These are phyloP conservation scores for Drosophila mimetica DNA, from an alignment of 2,888 invertebrate genomes.

Conservation along the genomic window DNA sequence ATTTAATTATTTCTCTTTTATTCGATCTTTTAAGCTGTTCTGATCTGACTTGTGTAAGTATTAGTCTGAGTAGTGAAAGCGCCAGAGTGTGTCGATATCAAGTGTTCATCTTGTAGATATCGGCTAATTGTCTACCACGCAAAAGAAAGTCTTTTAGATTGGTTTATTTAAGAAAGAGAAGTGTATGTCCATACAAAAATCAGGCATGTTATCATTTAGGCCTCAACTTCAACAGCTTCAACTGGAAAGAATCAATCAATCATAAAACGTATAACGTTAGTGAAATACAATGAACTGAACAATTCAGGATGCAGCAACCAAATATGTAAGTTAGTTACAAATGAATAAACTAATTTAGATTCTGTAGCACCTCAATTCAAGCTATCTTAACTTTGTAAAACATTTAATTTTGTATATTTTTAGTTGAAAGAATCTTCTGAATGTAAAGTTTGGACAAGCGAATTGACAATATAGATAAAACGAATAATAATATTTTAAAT, in stretches of 20 bases:
- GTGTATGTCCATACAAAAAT: slow-evolving; percentile 80
- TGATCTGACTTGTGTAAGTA: slow-evolving; percentile 25
- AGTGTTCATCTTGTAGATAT: slow-evolving; percentile 59
- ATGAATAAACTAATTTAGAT: slow-evolving; percentile 43
- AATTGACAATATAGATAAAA: background rate
- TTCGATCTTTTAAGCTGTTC: slow-evolving; percentile 25
- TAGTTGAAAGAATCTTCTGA: background rate
- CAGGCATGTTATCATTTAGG: slow-evolving; percentile 83
- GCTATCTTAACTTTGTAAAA: background rate
- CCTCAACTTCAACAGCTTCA: slow-evolving; percentile 84
- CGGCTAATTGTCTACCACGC: slow-evolving; percentile 57
- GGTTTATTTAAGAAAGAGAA: slow-evolving; percentile 66
- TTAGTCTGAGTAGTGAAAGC: slow-evolving; percentile 65
- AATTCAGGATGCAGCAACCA: slow-evolving; percentile 62
- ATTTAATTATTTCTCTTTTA: slow-evolving; percentile 25
- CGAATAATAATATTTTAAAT: background rate
- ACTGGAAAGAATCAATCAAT: slow-evolving; percentile 84
- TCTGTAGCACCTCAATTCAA: slow-evolving; percentile 16
- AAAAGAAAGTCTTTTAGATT: slow-evolving; percentile 73
- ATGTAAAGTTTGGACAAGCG: slow-evolving; percentile 14
- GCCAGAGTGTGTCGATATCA: slow-evolving; percentile 61
- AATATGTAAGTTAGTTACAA: slow-evolving; percentile 69
- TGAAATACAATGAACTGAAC: slow-evolving; percentile 74
- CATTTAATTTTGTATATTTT: too few relatives aligned
- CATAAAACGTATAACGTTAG: slow-evolving; percentile 83